These are phyloP conservation scores for Ophioderma brevispina DNA, from an alignment of 35 echinoderm and acorn worm species.

Conservation along the genomic window DNA sequence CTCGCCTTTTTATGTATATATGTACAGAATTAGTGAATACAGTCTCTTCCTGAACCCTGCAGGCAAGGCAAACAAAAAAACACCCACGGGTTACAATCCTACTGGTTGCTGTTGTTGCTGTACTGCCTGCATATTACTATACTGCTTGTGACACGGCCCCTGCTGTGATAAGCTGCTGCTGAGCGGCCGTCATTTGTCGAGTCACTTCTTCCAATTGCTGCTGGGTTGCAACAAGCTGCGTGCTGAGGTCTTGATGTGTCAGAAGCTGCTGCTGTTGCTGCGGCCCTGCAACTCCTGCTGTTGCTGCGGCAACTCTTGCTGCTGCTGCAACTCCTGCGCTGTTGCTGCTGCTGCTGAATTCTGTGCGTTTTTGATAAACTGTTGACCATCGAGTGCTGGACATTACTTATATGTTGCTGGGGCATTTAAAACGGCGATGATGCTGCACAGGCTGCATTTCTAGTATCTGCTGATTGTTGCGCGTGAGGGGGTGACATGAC, in stretches of 20 bases:
- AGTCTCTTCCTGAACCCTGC: too few relatives aligned
- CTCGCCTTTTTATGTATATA: too few relatives aligned
- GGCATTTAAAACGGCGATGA: neutral
- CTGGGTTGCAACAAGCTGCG: neutral
- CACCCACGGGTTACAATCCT: too few relatives aligned
- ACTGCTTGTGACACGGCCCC: slow-evolving; percentile 8
- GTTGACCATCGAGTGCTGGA: neutral
- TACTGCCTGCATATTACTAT: neutral
- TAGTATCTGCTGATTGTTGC: neutral
- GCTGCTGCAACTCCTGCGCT: slow-evolving; percentile 11
- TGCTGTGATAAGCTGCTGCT: neutral
- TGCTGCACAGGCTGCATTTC: neutral
- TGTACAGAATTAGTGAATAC: too few relatives aligned
- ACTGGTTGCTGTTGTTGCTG: slow-evolving; percentile 46
- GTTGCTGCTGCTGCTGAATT: slow-evolving; percentile 4
- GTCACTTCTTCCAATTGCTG: neutral
- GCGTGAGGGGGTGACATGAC: neutral
- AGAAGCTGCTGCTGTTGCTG: neutral
- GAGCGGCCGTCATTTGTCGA: neutral
- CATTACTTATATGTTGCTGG: neutral
- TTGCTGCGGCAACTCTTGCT: neutral
- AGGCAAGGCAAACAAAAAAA: too few relatives aligned
- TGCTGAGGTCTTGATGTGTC: neutral
- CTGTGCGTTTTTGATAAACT: neutral
- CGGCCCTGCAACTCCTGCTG: too few relatives aligned